Conservation (phyloP, 2,888 invertebrate genomes). For the Phengaris arion region DNA sequence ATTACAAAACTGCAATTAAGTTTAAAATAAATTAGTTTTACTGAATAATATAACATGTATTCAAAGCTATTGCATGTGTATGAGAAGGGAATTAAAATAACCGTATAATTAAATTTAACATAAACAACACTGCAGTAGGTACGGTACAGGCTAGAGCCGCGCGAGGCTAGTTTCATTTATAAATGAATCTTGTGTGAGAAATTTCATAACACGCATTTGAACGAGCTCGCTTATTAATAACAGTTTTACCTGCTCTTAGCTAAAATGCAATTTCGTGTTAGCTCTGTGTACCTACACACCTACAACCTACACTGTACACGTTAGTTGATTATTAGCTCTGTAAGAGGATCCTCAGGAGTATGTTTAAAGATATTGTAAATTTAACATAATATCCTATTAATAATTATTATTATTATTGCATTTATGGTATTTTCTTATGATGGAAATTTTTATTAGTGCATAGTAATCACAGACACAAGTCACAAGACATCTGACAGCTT, state of each 20-base stretch:
- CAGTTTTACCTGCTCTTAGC: slow-evolving; percentile 18
- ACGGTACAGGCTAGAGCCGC: background rate
- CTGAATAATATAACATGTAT: background rate
- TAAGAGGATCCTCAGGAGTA: background rate
- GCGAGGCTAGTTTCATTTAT: slow-evolving; percentile 8
- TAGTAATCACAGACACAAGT: too few species aligned
- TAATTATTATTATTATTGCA: too few species aligned
- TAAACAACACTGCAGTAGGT: background rate
- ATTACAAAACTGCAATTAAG: background rate
- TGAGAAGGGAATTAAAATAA: background rate
- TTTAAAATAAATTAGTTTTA: background rate
- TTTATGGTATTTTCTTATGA: too few species aligned
- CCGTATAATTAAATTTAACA: background rate
- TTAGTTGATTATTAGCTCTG: background rate
- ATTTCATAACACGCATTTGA: slow-evolving; percentile 14
- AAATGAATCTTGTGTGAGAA: slow-evolving; percentile 13
- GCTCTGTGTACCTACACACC: background rate
- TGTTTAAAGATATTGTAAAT: background rate
- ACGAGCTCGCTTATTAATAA: slow-evolving; percentile 21
- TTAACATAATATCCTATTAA: background rate
- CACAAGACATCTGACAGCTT: too few species aligned
- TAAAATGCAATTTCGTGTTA: slow-evolving; percentile 8
- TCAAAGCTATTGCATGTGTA: too few species aligned
- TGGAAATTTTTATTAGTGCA: too few species aligned
- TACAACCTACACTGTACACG: background rate